These are phyloP conservation scores for Thymallus thymallus DNA, from an alignment of 2,113 vertebrate genomes.

Conservation along the genomic window DNA sequence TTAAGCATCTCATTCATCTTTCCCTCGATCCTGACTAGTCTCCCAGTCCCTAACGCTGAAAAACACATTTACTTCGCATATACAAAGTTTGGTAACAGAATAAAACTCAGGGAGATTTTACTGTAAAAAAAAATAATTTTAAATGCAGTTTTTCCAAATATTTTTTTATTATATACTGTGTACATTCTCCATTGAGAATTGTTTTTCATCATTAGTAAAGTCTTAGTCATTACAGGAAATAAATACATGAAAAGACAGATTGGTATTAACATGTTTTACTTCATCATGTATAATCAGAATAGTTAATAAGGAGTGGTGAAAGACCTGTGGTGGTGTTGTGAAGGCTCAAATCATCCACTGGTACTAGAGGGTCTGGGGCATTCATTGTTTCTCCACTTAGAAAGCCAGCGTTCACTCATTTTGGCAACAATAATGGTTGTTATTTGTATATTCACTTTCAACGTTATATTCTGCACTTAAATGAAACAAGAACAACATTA, in stretches of 20 bases:
- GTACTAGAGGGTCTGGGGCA: neutral
- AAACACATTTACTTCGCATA: too few relatives aligned
- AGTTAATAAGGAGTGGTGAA: conserved; percentile 54
- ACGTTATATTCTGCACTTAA: neutral
- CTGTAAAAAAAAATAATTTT: too few relatives aligned
- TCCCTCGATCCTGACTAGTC: too few relatives aligned
- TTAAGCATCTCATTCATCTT: too few relatives aligned
- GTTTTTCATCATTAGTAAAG: neutral
- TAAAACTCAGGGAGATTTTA: too few relatives aligned
- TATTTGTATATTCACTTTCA: neutral
- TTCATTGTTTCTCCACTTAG: neutral
- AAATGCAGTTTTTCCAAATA: too few relatives aligned
- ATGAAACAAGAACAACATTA: neutral
- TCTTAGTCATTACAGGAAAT: neutral
- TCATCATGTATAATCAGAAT: conserved; percentile 50
- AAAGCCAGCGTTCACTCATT: conserved; percentile 46
- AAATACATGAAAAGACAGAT: conserved; percentile 4
- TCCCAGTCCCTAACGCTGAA: too few relatives aligned
- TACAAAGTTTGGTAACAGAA: too few relatives aligned
- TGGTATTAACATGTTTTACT: conserved; percentile 35
- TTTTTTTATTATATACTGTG: too few relatives aligned
- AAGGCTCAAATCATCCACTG: conserved; percentile 24
- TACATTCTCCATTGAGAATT: too few relatives aligned
- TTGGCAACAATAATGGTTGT: conserved; percentile 25
- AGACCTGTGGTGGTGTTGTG: conserved; percentile 34